These are phyloP conservation scores for Bradypus variegatus DNA, from an alignment of 2,797 vertebrate species.

Conservation along the genomic window DNA sequence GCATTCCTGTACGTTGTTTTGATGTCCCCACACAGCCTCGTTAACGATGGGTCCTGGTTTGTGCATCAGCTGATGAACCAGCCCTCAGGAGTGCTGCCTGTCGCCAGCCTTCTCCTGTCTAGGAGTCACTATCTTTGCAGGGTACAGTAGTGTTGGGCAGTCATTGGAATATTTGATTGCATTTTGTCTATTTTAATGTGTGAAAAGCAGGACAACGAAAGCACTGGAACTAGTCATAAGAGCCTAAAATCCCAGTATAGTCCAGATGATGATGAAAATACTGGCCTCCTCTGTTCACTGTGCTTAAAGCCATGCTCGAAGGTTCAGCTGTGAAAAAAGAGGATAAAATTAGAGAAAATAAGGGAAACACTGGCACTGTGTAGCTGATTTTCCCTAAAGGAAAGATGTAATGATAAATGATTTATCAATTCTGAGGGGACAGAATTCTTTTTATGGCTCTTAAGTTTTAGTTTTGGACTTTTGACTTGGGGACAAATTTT, in stretches of 20 bases:
- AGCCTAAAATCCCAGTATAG: background rate
- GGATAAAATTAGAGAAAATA: background rate
- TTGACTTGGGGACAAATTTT: conserved; percentile 5
- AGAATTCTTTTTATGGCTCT: background rate
- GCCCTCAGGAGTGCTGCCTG: background rate
- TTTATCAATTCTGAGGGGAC: background rate
- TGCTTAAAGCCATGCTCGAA: background rate
- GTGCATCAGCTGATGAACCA: background rate
- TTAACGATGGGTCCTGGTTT: background rate
- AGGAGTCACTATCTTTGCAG: background rate
- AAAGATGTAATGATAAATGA: background rate
- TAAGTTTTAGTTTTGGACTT: background rate
- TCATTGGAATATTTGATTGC: background rate
- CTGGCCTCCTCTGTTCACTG: background rate
- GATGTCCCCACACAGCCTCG: background rate
- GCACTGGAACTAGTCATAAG: background rate
- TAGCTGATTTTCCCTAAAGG: background rate
- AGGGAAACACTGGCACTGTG: background rate
- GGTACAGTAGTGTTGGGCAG: background rate
- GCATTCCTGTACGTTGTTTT: background rate
- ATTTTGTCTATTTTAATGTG: background rate
- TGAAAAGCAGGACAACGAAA: background rate
- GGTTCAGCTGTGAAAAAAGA: background rate
- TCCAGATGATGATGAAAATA: background rate
- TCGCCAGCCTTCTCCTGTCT: background rate